Conservation (phyloP, 2,113 vertebrate genomes). For the Alosa alosa region DNA sequence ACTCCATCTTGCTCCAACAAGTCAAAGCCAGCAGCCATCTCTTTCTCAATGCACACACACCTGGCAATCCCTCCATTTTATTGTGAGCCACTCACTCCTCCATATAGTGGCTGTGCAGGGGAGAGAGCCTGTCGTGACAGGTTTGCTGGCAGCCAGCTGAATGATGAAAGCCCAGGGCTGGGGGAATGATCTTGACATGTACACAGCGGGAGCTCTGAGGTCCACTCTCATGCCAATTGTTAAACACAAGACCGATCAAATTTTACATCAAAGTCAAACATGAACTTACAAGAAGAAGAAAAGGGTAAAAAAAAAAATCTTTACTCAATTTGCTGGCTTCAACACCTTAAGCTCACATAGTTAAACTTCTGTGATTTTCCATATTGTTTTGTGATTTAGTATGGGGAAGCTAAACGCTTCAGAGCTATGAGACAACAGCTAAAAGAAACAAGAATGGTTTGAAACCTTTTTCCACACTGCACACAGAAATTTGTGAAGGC, state of each 20-base stretch:
- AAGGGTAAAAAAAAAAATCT: background rate
- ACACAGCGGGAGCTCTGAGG: background rate
- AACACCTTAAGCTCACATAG: background rate
- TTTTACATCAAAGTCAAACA: constrained; percentile 10
- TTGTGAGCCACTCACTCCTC: background rate
- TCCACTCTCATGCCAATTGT: constrained; percentile 20
- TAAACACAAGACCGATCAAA: constrained; percentile 32
- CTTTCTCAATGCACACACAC: constrained; percentile 15
- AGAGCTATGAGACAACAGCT: background rate
- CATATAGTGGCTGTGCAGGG: background rate
- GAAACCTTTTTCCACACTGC: background rate
- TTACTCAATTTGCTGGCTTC: background rate
- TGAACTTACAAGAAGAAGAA: constrained; percentile 14
- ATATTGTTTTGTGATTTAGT: too few relatives aligned
- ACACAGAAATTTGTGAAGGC: background rate
- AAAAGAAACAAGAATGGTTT: background rate
- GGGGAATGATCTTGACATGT: background rate
- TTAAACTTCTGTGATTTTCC: background rate
- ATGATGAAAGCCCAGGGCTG: background rate
- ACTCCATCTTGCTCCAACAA: constrained; percentile 10
- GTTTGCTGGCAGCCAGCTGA: constrained; percentile 4
- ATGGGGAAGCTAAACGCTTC: background rate
- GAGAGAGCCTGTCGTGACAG: constrained; percentile 26
- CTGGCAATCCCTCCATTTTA: background rate
- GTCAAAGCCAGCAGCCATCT: constrained; percentile 3